phyloP scores from a whole-genome alignment of 2,797 vertebrate genomes.

The Acanthornis magna region DNA sequence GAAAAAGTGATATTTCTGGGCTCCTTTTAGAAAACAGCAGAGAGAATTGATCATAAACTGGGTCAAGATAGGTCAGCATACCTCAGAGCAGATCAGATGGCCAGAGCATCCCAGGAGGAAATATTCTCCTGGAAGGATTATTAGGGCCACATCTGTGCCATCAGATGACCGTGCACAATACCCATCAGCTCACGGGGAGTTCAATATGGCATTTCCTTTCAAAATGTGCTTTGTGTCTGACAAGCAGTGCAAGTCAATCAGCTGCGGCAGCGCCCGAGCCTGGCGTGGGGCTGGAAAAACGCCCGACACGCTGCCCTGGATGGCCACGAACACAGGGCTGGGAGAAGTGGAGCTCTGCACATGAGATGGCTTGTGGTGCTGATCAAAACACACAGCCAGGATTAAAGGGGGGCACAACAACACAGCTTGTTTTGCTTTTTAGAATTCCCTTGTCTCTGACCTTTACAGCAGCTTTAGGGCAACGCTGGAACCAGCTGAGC shows the following conservation, averaged over 20 bases:
- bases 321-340: not conserved
- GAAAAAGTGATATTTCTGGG: slow-evolving; percentile 23
- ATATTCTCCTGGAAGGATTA: slow-evolving; percentile 56
- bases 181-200: slow-evolving; percentile 49
- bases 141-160: slow-evolving; percentile 67
- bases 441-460: slow-evolving; percentile 57
- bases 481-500: slow-evolving; percentile 62
- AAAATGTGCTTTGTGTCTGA: slow-evolving; percentile 51
- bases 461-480: slow-evolving; percentile 63
- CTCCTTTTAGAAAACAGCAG: slow-evolving; percentile 16
- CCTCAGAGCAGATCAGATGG: slow-evolving; percentile 64
- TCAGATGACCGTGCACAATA: slow-evolving; percentile 52
- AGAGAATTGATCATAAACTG: slow-evolving; percentile 64
- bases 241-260: slow-evolving; percentile 34
- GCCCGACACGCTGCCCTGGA: not conserved
- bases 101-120: slow-evolving; percentile 61
- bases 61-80: slow-evolving; percentile 61
- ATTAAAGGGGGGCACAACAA: not conserved
- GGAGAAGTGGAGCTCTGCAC: not conserved
- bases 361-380: not conserved
- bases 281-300: not conserved
- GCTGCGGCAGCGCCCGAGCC: not conserved
- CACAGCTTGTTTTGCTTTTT: slow-evolving; percentile 48
- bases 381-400: slow-evolving; percentile 16
- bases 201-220: slow-evolving; percentile 65